Percentiles rank a stretch among this genome's conserved stretches.
Evolutionary conservation across 2,888 invertebrate genomes (phyloP).

Genomic region (Gibbula magus): DNA sequence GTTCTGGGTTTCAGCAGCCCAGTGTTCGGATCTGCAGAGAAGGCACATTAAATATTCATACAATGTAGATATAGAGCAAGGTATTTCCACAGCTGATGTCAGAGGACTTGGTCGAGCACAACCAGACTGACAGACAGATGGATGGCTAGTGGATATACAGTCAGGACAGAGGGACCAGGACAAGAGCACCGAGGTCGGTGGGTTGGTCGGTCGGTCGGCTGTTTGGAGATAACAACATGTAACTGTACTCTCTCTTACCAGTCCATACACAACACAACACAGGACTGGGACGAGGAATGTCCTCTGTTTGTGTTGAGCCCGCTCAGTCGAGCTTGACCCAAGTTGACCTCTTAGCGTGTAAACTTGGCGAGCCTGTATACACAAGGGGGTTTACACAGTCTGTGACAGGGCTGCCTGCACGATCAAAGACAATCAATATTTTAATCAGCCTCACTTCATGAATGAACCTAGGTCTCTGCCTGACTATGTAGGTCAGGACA

Average conservation of each 20-base stretch:
- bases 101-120: background rate
- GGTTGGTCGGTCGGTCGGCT: no score
- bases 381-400: background rate
- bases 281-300: background rate
- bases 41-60: slow-evolving; percentile 3
- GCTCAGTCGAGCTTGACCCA: background rate
- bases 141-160: background rate
- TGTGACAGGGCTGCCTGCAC: background rate
- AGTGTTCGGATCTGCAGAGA: background rate
- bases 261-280: no score
- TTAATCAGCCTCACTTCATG: slow-evolving; percentile 1
- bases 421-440: slow-evolving; percentile 12
- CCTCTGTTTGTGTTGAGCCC: background rate
- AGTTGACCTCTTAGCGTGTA: slow-evolving; percentile 2
- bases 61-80: background rate
- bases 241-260: no score
- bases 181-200: background rate
- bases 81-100: slow-evolving; percentile 15
- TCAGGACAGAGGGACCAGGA: background rate
- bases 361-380: slow-evolving; percentile 2
- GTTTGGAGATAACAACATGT: no score
- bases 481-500: background rate
- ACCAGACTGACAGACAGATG: slow-evolving; percentile 5
- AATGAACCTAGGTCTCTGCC: background rate
- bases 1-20: background rate